These are phyloP conservation scores for Hypselothyrea guttata DNA, from an alignment of 2,888 invertebrate species.

Conservation along the genomic window DNA sequence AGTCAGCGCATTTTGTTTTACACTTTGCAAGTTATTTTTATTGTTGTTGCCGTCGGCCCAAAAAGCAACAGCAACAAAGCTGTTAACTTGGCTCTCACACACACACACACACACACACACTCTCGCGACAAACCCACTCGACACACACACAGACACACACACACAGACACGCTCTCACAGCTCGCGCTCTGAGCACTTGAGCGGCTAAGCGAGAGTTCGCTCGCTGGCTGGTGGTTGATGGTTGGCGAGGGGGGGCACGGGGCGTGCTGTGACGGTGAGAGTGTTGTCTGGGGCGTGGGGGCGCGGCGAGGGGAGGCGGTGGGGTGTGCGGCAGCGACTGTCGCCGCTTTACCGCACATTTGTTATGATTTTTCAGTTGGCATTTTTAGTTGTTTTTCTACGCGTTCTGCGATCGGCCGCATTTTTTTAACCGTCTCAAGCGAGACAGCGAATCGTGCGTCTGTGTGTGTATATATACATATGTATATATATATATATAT, in stretches of 20 bases:
- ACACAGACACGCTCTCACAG: conserved; percentile 18
- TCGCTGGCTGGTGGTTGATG: not conserved
- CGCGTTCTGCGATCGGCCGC: conserved; percentile 76
- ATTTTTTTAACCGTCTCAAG: conserved; percentile 38
- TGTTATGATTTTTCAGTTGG: conserved; percentile 77
- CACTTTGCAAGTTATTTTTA: conserved; percentile 32
- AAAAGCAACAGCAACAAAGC: conserved; percentile 12
- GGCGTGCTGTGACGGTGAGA: not conserved
- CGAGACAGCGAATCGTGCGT: conserved; percentile 34
- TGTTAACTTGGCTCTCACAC: conserved; percentile 47
- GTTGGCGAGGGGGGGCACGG: not conserved
- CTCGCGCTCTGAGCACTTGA: conserved; percentile 24
- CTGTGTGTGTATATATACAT: not conserved
- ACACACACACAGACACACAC: conserved; percentile 9
- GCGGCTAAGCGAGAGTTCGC: conserved; percentile 10
- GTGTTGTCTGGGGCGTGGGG: not conserved
- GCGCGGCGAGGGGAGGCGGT: not conserved
- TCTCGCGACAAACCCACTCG: conserved; percentile 9
- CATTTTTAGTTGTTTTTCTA: conserved; percentile 74
- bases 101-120: conserved; percentile 20
- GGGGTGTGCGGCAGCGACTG: conserved; percentile 2
- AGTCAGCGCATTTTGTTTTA: conserved; percentile 48
- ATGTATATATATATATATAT: not conserved
- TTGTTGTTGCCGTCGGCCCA: conserved; percentile 17
- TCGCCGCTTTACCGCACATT: conserved; percentile 58